Evolutionary conservation across 2,888 invertebrate species (phyloP).

Genomic region (Nineta flava): DNA sequence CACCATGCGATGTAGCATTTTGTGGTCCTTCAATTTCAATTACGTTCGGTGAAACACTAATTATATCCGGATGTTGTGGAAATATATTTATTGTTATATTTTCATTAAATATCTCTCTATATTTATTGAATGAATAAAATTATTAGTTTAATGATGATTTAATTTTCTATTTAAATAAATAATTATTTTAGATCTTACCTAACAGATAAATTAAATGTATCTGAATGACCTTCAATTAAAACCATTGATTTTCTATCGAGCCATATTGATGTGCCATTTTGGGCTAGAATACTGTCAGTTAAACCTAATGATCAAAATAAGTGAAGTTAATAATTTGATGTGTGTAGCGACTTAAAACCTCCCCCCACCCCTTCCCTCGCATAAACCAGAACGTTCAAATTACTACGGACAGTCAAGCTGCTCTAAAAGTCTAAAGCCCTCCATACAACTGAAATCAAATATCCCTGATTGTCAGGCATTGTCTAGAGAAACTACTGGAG

Average conservation of each 20-base stretch:
- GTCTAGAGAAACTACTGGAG: too few relatives aligned
- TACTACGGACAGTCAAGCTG: too few relatives aligned
- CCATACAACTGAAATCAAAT: too few relatives aligned
- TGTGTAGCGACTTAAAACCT: too few relatives aligned
- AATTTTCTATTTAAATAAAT: background rate
- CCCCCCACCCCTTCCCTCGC: too few relatives aligned
- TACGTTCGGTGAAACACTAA: constrained; percentile 34
- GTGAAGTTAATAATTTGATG: too few relatives aligned
- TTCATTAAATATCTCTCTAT: constrained; percentile 31
- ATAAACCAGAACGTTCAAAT: too few relatives aligned
- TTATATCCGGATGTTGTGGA: constrained; percentile 46
- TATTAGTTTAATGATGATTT: background rate
- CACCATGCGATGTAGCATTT: constrained; percentile 25
- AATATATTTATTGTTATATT: constrained; percentile 35
- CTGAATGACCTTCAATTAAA: background rate
- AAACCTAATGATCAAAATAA: too few relatives aligned
- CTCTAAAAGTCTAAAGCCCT: too few relatives aligned
- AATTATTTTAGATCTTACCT: background rate
- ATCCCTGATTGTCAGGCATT: too few relatives aligned
- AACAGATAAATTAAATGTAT: background rate
- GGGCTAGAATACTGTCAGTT: too few relatives aligned
- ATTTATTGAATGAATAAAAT: constrained; percentile 13
- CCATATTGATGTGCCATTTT: background rate
- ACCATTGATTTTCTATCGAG: background rate
- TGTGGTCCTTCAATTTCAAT: constrained; percentile 26